Evolutionary conservation across 2,797 vertebrate genomes (phyloP).

Genomic region (Borostomias antarcticus): DNA sequence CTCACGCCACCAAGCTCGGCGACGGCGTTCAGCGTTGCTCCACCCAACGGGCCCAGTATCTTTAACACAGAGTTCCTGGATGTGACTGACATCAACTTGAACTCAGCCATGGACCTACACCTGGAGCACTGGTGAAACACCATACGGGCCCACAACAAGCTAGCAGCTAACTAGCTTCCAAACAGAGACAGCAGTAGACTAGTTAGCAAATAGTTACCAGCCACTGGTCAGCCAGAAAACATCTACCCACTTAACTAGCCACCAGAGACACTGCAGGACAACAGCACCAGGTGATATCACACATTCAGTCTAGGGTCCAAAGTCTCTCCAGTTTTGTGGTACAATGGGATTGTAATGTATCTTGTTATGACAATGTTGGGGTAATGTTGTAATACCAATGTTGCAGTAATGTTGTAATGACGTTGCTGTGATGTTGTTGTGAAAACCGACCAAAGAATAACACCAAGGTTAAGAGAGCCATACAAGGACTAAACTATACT

Average conservation of each 20-base stretch:
- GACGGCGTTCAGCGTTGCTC: conserved; percentile 80
- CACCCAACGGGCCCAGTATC: conserved; percentile 85
- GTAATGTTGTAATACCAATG: not conserved
- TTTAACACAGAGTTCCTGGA: conserved; percentile 98
- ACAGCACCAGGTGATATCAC: conserved; percentile 6
- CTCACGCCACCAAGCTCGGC: conserved; percentile 91
- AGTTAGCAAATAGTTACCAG: not conserved
- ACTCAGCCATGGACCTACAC: conserved; percentile 95
- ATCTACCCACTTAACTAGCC: conserved; percentile 20
- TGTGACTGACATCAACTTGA: conserved; percentile 93
- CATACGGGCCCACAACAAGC: not conserved
- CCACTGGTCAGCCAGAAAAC: conserved; percentile 1
- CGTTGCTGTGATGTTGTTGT: not conserved
- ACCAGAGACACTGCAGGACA: conserved; percentile 8
- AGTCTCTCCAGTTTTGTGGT: conserved; percentile 8
- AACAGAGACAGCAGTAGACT: no score
- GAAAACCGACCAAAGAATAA: not conserved
- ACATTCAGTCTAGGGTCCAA: conserved; percentile 19
- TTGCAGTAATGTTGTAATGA: not conserved
- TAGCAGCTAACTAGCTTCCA: not conserved
- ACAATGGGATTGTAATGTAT: conserved; percentile 9
- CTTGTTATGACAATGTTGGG: conserved; percentile 14
- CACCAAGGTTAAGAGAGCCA: not conserved
- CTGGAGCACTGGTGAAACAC: conserved; percentile 92
- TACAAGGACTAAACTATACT: not conserved